These are phyloP conservation scores for Ameiurus melas DNA, from an alignment of 2,113 vertebrate species.

Conservation along the genomic window DNA sequence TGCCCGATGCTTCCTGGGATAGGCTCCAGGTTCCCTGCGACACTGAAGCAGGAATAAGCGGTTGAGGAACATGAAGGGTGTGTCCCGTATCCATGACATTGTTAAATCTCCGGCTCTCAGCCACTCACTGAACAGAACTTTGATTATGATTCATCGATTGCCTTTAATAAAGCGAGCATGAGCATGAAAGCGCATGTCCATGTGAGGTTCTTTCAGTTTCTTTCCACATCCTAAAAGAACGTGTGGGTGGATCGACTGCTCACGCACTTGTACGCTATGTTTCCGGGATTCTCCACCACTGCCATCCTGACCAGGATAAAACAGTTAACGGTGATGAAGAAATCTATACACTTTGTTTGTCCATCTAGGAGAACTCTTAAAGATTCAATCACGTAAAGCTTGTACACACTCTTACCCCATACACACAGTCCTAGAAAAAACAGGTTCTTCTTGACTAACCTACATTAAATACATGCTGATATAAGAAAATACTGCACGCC, in stretches of 20 bases:
- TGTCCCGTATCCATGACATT: no score
- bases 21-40: no score
- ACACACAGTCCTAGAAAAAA: neutral
- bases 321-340: neutral
- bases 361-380: neutral
- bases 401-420: neutral
- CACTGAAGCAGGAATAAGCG: no score
- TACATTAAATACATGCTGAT: neutral
- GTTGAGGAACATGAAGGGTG: no score
- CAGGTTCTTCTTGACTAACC: neutral
- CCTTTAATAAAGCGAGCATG: neutral
- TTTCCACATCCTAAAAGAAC: neutral
- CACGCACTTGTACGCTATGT: neutral
- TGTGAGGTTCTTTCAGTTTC: neutral
- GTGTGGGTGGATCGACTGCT: neutral
- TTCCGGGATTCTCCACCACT: neutral
- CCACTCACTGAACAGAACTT: neutral
- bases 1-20: no score
- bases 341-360: neutral
- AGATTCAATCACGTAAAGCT: neutral
- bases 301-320: neutral
- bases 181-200: neutral
- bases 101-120: no score
- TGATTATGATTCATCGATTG: neutral
- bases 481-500: neutral